Evolutionary conservation across 1,140 invertebrate genomes (phyloP).

Genomic region (Potamilus streckersoni): DNA sequence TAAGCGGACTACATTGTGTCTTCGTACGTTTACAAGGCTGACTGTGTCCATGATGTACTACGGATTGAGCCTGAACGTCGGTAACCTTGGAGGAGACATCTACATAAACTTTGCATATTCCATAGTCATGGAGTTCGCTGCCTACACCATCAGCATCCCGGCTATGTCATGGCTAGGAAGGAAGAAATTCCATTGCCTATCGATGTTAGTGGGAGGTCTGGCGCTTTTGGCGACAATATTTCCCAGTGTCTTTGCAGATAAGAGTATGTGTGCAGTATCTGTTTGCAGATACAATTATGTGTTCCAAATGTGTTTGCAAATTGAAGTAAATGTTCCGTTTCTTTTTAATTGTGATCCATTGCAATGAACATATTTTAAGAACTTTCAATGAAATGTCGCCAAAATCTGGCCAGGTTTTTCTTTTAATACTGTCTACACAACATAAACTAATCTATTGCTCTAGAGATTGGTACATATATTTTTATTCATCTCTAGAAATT

Average conservation of each 20-base stretch:
- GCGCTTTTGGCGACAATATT: constrained; percentile 48
- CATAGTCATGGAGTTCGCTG: constrained; percentile 81
- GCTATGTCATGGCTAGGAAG: constrained; percentile 42
- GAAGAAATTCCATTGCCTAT: constrained; percentile 62
- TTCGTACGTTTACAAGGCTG: constrained; percentile 38
- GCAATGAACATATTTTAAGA: too few species aligned
- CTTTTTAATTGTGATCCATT: too few species aligned
- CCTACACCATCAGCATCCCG: constrained; percentile 66
- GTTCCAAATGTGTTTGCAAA: too few species aligned
- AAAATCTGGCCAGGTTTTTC: too few species aligned
- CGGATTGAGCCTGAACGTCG: constrained; percentile 70
- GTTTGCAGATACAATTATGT: too few species aligned
- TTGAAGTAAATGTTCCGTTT: too few species aligned
- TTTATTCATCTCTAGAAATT: too few species aligned
- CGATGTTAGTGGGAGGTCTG: constrained; percentile 69
- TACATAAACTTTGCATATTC: constrained; percentile 58
- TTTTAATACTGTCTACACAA: too few species aligned
- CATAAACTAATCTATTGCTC: too few species aligned
- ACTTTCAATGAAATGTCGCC: too few species aligned
- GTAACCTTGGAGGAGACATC: constrained; percentile 45
- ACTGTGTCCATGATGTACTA: constrained; percentile 52
- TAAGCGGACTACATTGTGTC: neutral
- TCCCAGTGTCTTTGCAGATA: constrained; percentile 30
- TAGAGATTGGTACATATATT: too few species aligned
- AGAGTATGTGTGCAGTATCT: constrained; percentile 24